These are phyloP conservation scores for Polietes domitor DNA, from an alignment of 2,888 invertebrate genomes.

Conservation along the genomic window DNA sequence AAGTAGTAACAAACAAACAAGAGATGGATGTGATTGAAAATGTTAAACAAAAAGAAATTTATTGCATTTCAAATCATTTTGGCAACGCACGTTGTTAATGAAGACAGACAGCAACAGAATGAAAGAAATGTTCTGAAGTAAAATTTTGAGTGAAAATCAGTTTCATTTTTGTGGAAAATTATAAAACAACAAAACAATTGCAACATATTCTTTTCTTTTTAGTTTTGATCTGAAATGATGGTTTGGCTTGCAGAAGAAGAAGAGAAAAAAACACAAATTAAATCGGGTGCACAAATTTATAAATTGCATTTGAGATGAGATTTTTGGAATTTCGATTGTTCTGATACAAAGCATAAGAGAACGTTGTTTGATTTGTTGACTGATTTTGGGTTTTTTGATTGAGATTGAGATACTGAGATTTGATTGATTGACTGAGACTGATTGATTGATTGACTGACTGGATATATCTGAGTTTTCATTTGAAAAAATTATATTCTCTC, in stretches of 20 bases:
- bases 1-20: conserved; percentile 8
- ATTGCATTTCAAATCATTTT: neutral
- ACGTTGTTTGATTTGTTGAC: conserved; percentile 58
- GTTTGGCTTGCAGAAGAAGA: conserved; percentile 40
- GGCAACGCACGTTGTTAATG: conserved; percentile 18
- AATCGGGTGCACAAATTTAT: conserved; percentile 62
- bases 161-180: conserved; percentile 20
- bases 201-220: neutral
- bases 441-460: conserved; percentile 69
- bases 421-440: conserved; percentile 62
- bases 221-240: conserved; percentile 7
- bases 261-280: conserved; percentile 31
- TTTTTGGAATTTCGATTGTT: conserved; percentile 70
- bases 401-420: conserved; percentile 59
- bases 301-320: conserved; percentile 67
- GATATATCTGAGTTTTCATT: conserved; percentile 70
- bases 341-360: conserved; percentile 62
- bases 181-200: conserved; percentile 29
- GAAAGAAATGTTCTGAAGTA: conserved; percentile 30
- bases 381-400: conserved; percentile 47
- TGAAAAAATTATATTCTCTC: conserved; percentile 78
- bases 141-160: conserved; percentile 27
- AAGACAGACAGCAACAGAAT: conserved; percentile 34
- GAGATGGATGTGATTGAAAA: conserved; percentile 3
- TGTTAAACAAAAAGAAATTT: neutral